Base-by-base conservation (phyloP, 2,888 invertebrate genomes). In the Xestobium rufovillosum region DNA sequence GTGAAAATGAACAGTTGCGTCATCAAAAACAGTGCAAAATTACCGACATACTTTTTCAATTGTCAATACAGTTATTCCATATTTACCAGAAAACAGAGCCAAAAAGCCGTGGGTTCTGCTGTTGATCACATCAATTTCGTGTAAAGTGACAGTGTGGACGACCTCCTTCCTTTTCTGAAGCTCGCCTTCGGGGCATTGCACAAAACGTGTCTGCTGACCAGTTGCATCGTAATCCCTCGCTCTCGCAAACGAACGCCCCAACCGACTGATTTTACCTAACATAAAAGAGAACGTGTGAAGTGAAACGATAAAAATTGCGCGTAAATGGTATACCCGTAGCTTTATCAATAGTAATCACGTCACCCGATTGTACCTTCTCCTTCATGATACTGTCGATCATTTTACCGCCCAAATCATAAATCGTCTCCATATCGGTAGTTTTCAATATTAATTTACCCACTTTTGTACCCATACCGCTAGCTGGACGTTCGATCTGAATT, bases 361-460 rank as follows among this genome's bases (percentile, higher is more conserved):
- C 98, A 1, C 96, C 91, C 0, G 89, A 85, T 72, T 88, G 88
- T 2, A 90, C 89, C 71, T 95, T 96, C 57, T 97, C 95, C 56
- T 96, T 96, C 52, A 91, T 80, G 38, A 96, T 75, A 35, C 90
- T 88, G 62, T 97, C 96, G 36, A 97, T 96, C 83, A 97, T 96
- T 72, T 97, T 97, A 33, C 86, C 85, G 2, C 98, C 98, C 60
- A 99, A 74, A 63, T 99, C 98, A 61, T 98, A 99, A 45, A 96
- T 86, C 0, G 98, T 97, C 67, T 98, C 98, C 98, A 99, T 99
- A 65, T 98, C 98, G 0, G 96, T 97, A 0, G 98, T 98, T 70
- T 98, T 98, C 29, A 99, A 69, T 0, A 96, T 97, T 19, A 98
- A 71, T 54, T 97, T 90, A 1, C 96, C 96, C 28, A 91, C 80